phyloP scores from a whole-genome alignment of 1,140 invertebrate species.

The Drosophila sulfurigaster region DNA sequence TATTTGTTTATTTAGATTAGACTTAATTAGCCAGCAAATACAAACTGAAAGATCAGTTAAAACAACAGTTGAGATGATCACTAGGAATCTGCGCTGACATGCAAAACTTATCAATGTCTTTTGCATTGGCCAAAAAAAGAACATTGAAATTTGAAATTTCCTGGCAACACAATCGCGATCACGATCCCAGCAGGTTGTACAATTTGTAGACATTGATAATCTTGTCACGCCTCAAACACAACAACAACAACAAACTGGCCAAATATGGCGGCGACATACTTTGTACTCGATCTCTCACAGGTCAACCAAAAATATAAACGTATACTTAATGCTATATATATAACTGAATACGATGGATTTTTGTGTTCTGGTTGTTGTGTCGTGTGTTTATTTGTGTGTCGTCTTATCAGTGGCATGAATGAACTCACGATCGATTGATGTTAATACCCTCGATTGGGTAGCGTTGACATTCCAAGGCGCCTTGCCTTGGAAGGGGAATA shows the following conservation, averaged over 20 bases:
- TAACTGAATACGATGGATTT: not conserved
- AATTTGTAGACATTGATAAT: slow-evolving; percentile 44
- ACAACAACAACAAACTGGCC: slow-evolving; percentile 18
- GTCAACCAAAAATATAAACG: slow-evolving; percentile 29
- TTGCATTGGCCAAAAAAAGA: not conserved
- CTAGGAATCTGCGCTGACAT: too few species aligned
- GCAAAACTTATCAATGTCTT: slow-evolving; percentile 1
- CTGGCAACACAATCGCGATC: slow-evolving; percentile 9
- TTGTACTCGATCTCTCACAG: not conserved
- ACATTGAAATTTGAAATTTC: slow-evolving; percentile 1
- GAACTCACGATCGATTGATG: slow-evolving; percentile 70
- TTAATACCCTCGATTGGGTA: slow-evolving; percentile 74
- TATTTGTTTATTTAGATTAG: slow-evolving; percentile 33
- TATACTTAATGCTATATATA: slow-evolving; percentile 18
- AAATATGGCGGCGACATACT: slow-evolving; percentile 42
- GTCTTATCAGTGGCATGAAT: slow-evolving; percentile 78
- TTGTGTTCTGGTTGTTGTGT: not conserved
- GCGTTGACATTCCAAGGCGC: slow-evolving; percentile 72
- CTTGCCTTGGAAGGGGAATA: slow-evolving; percentile 12
- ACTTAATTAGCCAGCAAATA: slow-evolving; percentile 23
- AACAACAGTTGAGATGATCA: not conserved
- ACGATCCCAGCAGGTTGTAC: slow-evolving; percentile 1
- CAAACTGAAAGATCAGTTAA: slow-evolving; percentile 9
- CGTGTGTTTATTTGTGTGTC: slow-evolving; percentile 33
- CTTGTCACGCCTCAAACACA: slow-evolving; percentile 15